Conservation (phyloP, 1,140 invertebrate genomes). For the Leptopilina boulardi region DNA sequence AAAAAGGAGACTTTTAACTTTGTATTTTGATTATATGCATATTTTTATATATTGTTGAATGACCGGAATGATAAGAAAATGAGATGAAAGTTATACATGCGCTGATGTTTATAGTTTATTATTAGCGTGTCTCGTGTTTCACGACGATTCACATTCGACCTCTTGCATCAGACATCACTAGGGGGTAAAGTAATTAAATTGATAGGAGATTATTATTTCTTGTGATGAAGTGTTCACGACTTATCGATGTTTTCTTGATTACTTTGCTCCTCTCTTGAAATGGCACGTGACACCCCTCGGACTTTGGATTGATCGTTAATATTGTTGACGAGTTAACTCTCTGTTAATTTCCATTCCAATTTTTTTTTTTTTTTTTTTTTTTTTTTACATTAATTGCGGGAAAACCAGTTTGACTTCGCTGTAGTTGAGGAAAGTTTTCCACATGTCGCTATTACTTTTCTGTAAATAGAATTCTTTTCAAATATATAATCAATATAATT, state of each 20-base stretch:
- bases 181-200: conserved; percentile 26
- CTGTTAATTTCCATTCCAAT: conserved; percentile 12
- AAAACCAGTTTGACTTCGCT: not conserved
- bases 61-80: conserved; percentile 1
- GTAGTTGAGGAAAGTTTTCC: not conserved
- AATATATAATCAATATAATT: too few relatives aligned
- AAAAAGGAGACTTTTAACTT: too few relatives aligned
- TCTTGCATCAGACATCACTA: conserved; percentile 7
- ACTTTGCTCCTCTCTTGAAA: not conserved
- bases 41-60: too few relatives aligned
- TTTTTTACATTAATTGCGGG: not conserved
- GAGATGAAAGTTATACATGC: conserved; percentile 15
- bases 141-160: conserved; percentile 16
- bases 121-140: conserved; percentile 12
- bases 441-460: not conserved
- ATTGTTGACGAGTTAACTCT: conserved; percentile 30
- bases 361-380: not conserved
- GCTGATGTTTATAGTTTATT: conserved; percentile 5
- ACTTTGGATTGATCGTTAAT: conserved; percentile 22
- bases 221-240: not conserved
- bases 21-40: too few relatives aligned
- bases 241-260: conserved; percentile 24
- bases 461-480: too few relatives aligned
- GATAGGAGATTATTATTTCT: conserved; percentile 19
- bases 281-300: conserved; percentile 30